phyloP scores from a whole-genome alignment of 2,888 invertebrate species.

The Chesias legatella region DNA sequence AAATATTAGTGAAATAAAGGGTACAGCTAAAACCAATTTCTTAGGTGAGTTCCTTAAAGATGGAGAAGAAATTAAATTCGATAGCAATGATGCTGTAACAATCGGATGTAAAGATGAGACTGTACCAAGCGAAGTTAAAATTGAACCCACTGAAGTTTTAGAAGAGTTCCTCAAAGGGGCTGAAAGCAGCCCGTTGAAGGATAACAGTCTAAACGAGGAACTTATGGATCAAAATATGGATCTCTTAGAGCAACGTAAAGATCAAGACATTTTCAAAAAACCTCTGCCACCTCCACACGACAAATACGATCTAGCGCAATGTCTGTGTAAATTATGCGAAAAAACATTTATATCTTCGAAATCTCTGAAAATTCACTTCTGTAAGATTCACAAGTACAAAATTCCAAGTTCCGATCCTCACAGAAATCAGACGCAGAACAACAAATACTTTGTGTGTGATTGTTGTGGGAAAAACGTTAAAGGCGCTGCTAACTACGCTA shows the following conservation, averaged over 20 bases:
- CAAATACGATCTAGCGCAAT: constrained; percentile 44
- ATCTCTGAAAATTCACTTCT: constrained; percentile 47
- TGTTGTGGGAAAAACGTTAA: constrained; percentile 40
- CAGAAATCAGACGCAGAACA: constrained; percentile 21
- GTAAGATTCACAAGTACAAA: constrained; percentile 40
- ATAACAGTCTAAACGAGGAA: too few species aligned
- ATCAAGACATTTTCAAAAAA: constrained; percentile 15
- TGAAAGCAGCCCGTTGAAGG: constrained; percentile 1
- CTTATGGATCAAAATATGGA: constrained; percentile 12
- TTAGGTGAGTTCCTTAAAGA: too few species aligned
- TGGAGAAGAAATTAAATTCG: too few species aligned
- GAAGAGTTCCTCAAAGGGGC: constrained; percentile 44
- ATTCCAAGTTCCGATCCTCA: constrained; percentile 18
- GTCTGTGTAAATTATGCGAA: constrained; percentile 51
- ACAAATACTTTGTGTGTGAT: constrained; percentile 36
- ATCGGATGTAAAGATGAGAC: constrained; percentile 30
- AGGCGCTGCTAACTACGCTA: constrained; percentile 29
- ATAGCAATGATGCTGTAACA: neutral
- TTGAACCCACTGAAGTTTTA: constrained; percentile 33
- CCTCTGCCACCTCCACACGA: constrained; percentile 23
- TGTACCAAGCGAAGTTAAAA: too few species aligned
- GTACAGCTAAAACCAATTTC: too few species aligned
- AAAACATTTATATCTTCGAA: constrained; percentile 36
- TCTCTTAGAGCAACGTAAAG: constrained; percentile 9
- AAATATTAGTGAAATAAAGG: too few species aligned